A percentile compares a stretch with the other conserved stretches of the same genome.
These are phyloP conservation scores for Lamprotornis superbus DNA, from an alignment of 2,113 vertebrate genomes.

Conservation along the genomic window DNA sequence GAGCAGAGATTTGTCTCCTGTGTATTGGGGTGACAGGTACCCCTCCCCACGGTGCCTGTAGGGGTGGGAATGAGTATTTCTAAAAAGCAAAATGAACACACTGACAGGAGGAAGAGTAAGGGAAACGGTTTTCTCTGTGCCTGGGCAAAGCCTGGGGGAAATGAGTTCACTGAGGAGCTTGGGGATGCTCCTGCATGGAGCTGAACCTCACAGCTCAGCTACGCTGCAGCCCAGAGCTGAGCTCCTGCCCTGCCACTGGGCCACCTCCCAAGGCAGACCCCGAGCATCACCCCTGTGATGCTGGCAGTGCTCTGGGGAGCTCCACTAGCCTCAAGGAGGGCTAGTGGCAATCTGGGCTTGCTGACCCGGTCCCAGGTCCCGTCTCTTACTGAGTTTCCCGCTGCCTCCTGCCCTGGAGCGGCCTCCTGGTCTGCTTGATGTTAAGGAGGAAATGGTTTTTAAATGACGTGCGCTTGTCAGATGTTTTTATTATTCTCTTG, in stretches of 20 bases:
- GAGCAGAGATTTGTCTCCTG: background rate
- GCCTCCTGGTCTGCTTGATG: constrained; percentile 16
- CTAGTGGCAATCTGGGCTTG: background rate
- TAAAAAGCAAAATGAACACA: constrained; percentile 43
- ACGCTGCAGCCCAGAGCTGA: accelerated
- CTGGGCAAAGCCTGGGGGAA: background rate
- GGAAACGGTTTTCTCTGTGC: background rate
- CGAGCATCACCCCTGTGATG: background rate
- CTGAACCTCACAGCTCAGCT: background rate
- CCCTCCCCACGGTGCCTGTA: accelerated
- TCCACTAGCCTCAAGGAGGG: background rate
- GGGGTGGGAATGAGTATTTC: constrained; percentile 14
- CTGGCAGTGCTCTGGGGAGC: background rate
- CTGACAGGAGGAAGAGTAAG: background rate
- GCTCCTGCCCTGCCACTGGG: background rate
- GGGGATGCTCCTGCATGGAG: background rate
- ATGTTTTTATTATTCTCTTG: constrained; percentile 66
- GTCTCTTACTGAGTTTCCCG: background rate
- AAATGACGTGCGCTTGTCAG: constrained; percentile 54
- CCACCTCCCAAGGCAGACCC: background rate
- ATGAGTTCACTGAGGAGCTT: background rate
- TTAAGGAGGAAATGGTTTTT: constrained; percentile 60
- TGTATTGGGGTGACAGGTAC: background rate
- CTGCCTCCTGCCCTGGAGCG: background rate
- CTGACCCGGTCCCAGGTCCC: background rate